A percentile compares a stretch with the other conserved stretches of the same genome.
Evolutionary conservation across 2,888 invertebrate genomes (phyloP).

Genomic region (Coelinius sp.): DNA sequence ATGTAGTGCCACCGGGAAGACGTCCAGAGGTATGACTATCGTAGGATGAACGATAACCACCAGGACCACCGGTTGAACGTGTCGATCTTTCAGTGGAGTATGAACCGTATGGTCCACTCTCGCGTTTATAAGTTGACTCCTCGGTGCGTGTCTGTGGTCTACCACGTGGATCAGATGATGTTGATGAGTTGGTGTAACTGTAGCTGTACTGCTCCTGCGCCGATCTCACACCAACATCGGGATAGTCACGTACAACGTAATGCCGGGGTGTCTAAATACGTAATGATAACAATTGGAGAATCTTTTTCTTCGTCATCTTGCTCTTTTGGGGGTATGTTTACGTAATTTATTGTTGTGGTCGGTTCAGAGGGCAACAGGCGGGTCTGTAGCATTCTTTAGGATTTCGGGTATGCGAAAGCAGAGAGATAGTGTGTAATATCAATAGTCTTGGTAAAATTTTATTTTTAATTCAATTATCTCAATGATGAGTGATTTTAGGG

Average conservation of each 20-base stretch:
- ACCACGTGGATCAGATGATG: conserved; percentile 73
- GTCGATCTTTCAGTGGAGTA: conserved; percentile 81
- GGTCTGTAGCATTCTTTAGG: not conserved
- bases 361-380: not conserved
- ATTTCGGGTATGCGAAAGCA: conserved; percentile 3
- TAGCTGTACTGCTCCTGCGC: conserved; percentile 90
- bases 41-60: conserved; percentile 85
- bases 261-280: conserved; percentile 84
- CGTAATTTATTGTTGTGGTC: conserved; percentile 2
- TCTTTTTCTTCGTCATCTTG: no score
- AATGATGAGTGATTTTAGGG: no score
- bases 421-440: not conserved
- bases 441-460: not conserved
- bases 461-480: no score
- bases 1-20: conserved; percentile 85
- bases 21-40: conserved; percentile 84
- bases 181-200: conserved; percentile 80
- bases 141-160: conserved; percentile 78
- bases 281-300: conserved; percentile 57
- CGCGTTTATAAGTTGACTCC: conserved; percentile 79
- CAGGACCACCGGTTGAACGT: conserved; percentile 81
- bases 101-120: conserved; percentile 80
- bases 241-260: conserved; percentile 87
- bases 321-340: not conserved
- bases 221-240: conserved; percentile 71